Evolutionary conservation across 2,888 invertebrate species (phyloP).

Genomic region (Arge pagana): DNA sequence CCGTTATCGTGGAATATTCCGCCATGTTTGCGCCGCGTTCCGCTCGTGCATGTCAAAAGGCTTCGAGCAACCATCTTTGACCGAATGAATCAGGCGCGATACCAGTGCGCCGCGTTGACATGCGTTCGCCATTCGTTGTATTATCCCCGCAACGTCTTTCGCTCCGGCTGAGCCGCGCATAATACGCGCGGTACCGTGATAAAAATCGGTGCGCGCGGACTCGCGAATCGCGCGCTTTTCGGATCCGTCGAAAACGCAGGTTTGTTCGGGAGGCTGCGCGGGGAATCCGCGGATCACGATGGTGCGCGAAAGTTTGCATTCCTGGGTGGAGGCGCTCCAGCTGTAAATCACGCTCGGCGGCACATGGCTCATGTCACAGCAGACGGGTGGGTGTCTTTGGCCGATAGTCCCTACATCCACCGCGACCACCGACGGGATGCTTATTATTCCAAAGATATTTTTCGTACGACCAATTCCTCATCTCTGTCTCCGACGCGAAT

Average conservation of each 20-base stretch:
- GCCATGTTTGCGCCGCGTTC: constrained; percentile 1
- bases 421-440: no score
- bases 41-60: neutral
- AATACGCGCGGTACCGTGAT: no score
- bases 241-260: no score
- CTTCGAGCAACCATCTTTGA: neutral
- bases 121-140: no score
- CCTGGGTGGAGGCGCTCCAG: constrained; percentile 53
- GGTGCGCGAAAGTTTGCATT: constrained; percentile 53
- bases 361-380: constrained; percentile 33
- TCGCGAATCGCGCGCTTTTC: constrained; percentile 33
- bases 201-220: neutral
- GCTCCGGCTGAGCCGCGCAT: no score
- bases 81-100: neutral
- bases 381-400: constrained; percentile 45
- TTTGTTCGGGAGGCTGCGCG: no score
- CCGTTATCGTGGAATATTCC: constrained; percentile 3
- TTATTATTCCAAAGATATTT: no score
- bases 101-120: no score
- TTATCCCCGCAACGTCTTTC: no score
- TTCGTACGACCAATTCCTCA: no score
- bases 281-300: no score
- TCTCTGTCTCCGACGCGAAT: no score
- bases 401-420: constrained; percentile 50
- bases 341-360: constrained; percentile 36